Evolutionary conservation across 2,113 vertebrate genomes (phyloP), one percentile per base, ranked within the genome.

Genomic region (Lepus americanus): DNA sequence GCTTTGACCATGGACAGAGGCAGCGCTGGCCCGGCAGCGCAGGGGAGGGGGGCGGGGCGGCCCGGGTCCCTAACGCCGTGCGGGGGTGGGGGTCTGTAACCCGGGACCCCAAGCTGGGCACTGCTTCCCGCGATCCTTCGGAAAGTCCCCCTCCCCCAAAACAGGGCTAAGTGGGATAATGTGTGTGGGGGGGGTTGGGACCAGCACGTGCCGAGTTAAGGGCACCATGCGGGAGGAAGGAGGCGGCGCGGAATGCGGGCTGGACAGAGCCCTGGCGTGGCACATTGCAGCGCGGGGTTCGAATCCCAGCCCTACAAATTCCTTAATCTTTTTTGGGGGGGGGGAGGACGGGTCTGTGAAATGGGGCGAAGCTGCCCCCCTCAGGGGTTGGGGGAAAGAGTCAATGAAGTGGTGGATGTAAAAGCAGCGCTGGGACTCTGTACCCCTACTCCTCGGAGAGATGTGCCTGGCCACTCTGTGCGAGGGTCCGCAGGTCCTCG

Each of bases 1-100:
- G 98, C 99, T 99, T 98, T 99, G 99, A 99, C 99, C 98, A 98
- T 98, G 99, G 99, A 99, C 98, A 98, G 99, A 98, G 98, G 98
- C 99, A 99, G 98, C 98, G 98, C 98, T 98, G 98, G 98, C 98
- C 98, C n/a, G 87, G 97, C 74, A 89, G 78, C 81, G 44, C 87
- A 36, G 92, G 93, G 55, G 55, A 59, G 55, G 55, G 44, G 93
- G 93, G 94, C 91, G 89, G 94, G 83, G 67, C 84, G 55, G n/a
- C 23, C 74, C 29, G 10, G 63, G 90, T 86, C 74, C 78, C 95
- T 23, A 61, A 4, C 66, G 74, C 87, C 27, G 3, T 22, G 61
- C 74, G 6, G 13, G 39, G 66, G 78, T 12, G 69, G 78, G 59
- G 69, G 95, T 59, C 89, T 88, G 95, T 92, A 73, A 73, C 92